phyloP scores from a whole-genome alignment of 2,113 vertebrate species.

The Myrmecobius fasciatus region DNA sequence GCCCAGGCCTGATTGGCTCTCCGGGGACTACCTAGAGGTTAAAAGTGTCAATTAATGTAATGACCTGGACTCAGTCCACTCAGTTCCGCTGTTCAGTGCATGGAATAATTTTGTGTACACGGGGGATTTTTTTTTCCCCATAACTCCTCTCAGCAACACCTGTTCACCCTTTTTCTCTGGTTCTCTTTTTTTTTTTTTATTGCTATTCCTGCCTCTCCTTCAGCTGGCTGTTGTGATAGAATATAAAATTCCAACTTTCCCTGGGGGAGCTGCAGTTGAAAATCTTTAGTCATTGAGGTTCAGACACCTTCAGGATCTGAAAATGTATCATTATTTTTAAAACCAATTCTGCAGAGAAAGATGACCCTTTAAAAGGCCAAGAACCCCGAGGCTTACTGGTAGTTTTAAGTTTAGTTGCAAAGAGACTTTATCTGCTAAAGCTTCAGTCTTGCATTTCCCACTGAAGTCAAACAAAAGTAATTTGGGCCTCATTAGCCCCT shows the following conservation, averaged over 20 bases:
- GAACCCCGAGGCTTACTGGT: background rate
- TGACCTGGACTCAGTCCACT: slow-evolving; percentile 81
- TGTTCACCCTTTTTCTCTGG: slow-evolving; percentile 68
- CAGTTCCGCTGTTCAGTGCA: slow-evolving; percentile 17
- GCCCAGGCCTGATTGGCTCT: slow-evolving; percentile 80
- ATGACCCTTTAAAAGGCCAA: background rate
- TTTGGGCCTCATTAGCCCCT: background rate
- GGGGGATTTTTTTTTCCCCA: slow-evolving; percentile 73
- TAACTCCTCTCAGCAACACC: slow-evolving; percentile 73
- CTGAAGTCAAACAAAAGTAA: background rate
- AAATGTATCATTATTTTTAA: slow-evolving; percentile 5
- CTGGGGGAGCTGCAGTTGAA: background rate
- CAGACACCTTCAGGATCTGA: slow-evolving; percentile 63
- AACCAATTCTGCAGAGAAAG: background rate
- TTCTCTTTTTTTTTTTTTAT: slow-evolving; percentile 62
- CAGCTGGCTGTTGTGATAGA: slow-evolving; percentile 34
- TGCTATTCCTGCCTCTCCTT: slow-evolving; percentile 73
- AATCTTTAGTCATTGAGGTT: slow-evolving; percentile 26
- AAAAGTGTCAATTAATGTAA: slow-evolving; percentile 84
- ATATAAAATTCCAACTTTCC: slow-evolving; percentile 53
- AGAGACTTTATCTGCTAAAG: background rate
- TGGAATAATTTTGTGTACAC: slow-evolving; percentile 70
- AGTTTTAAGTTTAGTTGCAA: background rate
- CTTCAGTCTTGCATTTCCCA: background rate
- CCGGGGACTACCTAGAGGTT: slow-evolving; percentile 78